These are phyloP conservation scores for Astatoreochromis straeleni DNA, from an alignment of 2,113 vertebrate species.

Conservation along the genomic window DNA sequence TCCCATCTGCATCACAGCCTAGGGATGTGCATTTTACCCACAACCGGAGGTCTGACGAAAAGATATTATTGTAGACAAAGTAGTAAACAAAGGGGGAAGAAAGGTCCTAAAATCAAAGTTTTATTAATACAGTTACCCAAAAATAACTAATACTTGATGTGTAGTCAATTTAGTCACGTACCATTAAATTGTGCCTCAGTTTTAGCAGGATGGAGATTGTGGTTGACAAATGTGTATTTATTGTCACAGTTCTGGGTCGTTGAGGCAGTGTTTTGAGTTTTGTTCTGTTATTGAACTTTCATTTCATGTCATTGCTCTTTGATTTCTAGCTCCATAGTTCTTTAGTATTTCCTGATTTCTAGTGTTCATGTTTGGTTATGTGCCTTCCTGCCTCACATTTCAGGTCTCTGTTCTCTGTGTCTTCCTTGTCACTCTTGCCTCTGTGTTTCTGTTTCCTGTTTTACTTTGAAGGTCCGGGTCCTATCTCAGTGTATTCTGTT, in stretches of 20 bases:
- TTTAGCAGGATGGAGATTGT: not conserved
- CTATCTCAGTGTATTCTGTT: not conserved
- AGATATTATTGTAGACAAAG: not conserved
- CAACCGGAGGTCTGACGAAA: not conserved
- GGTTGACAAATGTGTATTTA: not conserved
- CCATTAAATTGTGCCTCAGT: not conserved
- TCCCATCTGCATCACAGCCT: not conserved
- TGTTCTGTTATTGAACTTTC: not conserved
- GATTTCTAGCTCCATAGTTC: not conserved
- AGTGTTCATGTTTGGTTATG: not conserved
- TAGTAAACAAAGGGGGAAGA: not conserved
- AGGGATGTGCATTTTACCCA: not conserved
- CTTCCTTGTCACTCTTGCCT: not conserved
- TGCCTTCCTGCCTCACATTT: not conserved
- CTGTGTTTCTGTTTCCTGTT: not conserved
- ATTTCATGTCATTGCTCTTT: not conserved
- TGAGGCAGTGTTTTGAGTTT: not conserved
- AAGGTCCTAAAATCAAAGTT: not conserved
- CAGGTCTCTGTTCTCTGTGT: not conserved
- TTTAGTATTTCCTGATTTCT: not conserved
- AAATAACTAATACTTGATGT: not conserved
- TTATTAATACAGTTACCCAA: not conserved
- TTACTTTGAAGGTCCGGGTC: fast-evolving
- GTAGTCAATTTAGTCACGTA: fast-evolving
- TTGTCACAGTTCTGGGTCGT: not conserved